These are phyloP conservation scores for Euspilapteryx auroguttella DNA, from an alignment of 2,888 invertebrate species.

Conservation along the genomic window DNA sequence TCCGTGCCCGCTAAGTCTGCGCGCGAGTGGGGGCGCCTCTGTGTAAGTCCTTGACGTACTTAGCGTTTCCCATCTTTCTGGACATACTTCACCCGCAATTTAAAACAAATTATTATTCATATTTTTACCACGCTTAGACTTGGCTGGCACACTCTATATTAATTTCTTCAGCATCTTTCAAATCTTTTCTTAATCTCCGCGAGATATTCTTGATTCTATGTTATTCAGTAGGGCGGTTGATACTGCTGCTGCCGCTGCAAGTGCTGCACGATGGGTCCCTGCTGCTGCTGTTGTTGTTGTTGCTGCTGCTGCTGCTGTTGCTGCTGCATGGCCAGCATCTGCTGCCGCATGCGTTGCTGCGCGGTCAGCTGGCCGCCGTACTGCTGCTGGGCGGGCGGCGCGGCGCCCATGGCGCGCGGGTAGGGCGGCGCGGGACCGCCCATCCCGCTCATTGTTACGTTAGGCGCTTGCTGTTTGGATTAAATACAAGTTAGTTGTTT, in stretches of 20 bases:
- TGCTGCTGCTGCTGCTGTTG: conserved; percentile 73
- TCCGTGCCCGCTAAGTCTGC: too few species aligned
- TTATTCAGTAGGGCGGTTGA: conserved; percentile 40
- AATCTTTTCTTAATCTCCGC: too few species aligned
- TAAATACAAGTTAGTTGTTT: too few species aligned
- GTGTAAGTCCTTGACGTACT: too few species aligned
- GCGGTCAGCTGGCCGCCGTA: conserved; percentile 58
- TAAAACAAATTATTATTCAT: too few species aligned
- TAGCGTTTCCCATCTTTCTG: too few species aligned
- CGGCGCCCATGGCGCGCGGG: conserved; percentile 55
- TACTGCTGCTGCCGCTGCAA: conserved; percentile 48
- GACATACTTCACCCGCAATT: too few species aligned
- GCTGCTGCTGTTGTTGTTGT: conserved; percentile 63
- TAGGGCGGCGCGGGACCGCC: conserved; percentile 81
- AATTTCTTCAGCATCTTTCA: too few species aligned
- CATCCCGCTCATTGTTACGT: conserved; percentile 83
- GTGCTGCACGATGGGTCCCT: conserved; percentile 56
- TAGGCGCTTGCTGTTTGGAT: conserved; percentile 67
- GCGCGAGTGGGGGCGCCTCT: too few species aligned
- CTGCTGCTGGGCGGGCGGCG: conserved; percentile 61
- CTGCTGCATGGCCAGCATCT: conserved; percentile 70
- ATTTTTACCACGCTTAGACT: too few species aligned
- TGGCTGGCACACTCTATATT: too few species aligned
- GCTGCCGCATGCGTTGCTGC: conserved; percentile 66
- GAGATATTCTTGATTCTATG: too few species aligned